Evolutionary conservation across 2,113 vertebrate species (phyloP), one percentile per base, ranked within the genome.

Genomic region (Tychaedon coryphoeus): DNA sequence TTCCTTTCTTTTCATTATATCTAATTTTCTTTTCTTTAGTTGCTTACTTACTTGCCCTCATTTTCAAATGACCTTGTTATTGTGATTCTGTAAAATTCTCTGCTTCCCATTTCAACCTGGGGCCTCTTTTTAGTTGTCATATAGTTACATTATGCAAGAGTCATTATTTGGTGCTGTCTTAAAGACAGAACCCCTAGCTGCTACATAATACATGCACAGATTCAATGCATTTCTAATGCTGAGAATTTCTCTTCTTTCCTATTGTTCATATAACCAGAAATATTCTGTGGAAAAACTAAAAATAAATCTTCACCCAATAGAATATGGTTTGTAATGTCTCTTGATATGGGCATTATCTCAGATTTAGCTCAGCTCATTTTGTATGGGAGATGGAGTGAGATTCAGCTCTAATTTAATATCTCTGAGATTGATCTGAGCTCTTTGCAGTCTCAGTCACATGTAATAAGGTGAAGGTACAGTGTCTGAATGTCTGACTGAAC

Each of bases 181-280:
- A 94, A 88, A 93, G 82, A 96, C n/a, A 88, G 91, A 95, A 92
- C 51, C 42, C 73, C 76, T 66, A 57, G 80, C 90, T 96, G 64
- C 90, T 97, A 75, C 92, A 96, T 96, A 96, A 95, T 95, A 76
- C 95, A 96, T 94, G 64, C 73, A 87, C 45, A 77, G 62, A 94
- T 79, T 91, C 92, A 90, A 96, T 96, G 92, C 95, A 96, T 96
- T 96, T 92, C 92, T 96, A 96, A 97, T 96, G 85, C 64, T 3
- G 4, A 93, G 60, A 88, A 88, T 88, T 94, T 93, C 42, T 91
- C 75, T 92, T 57, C 64, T 79, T 92, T 90, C 38, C 76, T 79
- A 87, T 93, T 95, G 92, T 95, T 97, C 93, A 54, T 82, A 54
- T 40, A 87, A 91, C 51, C 51, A 96, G 78, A 96, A 93, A 92